phyloP scores from a whole-genome alignment of 2,113 vertebrate species.

The Hymenochirus boettgeri region DNA sequence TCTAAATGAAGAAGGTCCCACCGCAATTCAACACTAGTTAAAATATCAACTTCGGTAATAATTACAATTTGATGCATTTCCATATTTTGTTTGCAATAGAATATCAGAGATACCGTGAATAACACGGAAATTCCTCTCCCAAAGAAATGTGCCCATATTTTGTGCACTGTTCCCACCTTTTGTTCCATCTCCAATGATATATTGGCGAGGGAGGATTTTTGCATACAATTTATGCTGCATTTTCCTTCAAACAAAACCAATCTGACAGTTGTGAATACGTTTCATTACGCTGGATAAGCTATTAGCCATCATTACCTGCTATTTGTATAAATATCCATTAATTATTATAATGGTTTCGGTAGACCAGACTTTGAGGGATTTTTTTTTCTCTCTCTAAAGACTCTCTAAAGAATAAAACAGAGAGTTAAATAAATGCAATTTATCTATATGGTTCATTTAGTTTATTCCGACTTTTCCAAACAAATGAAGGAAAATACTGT shows the following conservation, averaged over 20 bases:
- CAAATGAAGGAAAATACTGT: not conserved
- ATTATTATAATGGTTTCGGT: slow-evolving; percentile 30
- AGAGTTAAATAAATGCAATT: slow-evolving; percentile 5
- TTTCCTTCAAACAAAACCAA: slow-evolving; percentile 3
- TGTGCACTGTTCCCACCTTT: not conserved
- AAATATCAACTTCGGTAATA: too few relatives aligned
- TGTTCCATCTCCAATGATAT: not conserved
- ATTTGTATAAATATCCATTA: slow-evolving; percentile 21
- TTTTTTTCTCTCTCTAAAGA: not conserved
- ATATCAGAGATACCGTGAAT: too few relatives aligned
- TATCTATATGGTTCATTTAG: slow-evolving; percentile 11
- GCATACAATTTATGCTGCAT: not conserved
- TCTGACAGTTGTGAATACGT: slow-evolving; percentile 6
- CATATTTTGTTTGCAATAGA: too few relatives aligned
- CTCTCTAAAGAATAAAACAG: not conserved
- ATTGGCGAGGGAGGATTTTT: not conserved
- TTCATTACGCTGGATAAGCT: slow-evolving; percentile 17
- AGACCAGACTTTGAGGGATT: slow-evolving; percentile 11
- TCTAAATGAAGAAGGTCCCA: too few relatives aligned
- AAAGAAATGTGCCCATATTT: too few relatives aligned
- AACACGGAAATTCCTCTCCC: too few relatives aligned
- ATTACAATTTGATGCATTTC: too few relatives aligned
- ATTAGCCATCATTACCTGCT: slow-evolving; percentile 18
- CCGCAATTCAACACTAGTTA: too few relatives aligned
- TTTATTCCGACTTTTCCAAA: slow-evolving; percentile 1